Evolutionary conservation across 2,888 invertebrate species (phyloP).

Genomic region (Eurois occulta): DNA sequence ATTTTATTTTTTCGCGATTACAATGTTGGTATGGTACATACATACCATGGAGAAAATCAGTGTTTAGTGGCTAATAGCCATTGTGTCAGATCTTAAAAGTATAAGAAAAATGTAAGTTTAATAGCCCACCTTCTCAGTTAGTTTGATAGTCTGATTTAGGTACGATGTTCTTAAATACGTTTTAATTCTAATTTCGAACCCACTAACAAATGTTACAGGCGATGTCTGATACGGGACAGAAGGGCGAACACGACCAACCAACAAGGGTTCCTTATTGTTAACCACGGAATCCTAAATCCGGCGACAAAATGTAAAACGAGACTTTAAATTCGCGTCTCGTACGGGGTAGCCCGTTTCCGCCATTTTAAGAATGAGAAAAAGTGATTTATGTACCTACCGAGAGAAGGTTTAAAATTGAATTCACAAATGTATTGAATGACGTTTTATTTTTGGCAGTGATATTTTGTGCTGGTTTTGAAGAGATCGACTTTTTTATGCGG

Average conservation of each 20-base stretch:
- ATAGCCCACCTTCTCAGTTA: neutral
- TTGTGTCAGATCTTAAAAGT: neutral
- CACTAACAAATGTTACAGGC: neutral
- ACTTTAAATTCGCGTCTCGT: constrained; percentile 65
- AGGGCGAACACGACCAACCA: neutral
- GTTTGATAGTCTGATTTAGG: neutral
- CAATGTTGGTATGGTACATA: neutral
- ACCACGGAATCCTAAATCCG: constrained; percentile 41
- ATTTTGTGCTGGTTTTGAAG: constrained; percentile 16
- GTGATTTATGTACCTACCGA: constrained; percentile 55
- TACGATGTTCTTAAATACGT: neutral
- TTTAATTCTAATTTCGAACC: neutral
- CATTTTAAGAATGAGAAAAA: constrained; percentile 62
- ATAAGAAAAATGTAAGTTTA: neutral
- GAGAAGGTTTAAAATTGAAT: constrained; percentile 55
- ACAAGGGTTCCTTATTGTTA: neutral
- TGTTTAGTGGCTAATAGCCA: neutral
- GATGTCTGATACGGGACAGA: neutral
- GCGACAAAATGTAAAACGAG: constrained; percentile 60
- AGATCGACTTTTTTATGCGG: neutral
- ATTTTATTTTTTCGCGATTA: no score
- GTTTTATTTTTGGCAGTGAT: constrained; percentile 36
- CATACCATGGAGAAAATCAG: neutral
- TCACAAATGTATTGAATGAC: constrained; percentile 41
- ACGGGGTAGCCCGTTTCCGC: constrained; percentile 52